A percentile compares a stretch with the other conserved stretches of the same genome.
Conservation (phyloP, 2,888 invertebrate genomes). For the Cosmia trapezina region DNA sequence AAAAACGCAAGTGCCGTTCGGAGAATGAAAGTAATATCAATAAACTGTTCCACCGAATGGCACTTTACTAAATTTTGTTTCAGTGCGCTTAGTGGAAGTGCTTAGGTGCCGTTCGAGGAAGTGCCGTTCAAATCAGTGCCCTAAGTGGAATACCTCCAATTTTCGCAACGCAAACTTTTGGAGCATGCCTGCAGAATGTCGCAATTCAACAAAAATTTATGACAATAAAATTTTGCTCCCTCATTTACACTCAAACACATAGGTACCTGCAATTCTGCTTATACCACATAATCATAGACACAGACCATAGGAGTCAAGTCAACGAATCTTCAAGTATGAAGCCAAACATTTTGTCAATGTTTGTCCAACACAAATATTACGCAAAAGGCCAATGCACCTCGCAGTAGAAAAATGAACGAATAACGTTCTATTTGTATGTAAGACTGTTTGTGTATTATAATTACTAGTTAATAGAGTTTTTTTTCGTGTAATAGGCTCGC, state of each 20-base stretch:
- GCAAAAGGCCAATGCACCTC: slow-evolving; percentile 38
- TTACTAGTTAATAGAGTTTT: slow-evolving; percentile 10
- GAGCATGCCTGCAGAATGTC: background rate
- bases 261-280: background rate
- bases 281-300: background rate
- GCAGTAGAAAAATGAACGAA: slow-evolving; percentile 7
- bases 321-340: slow-evolving; percentile 46
- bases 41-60: no score
- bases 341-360: slow-evolving; percentile 43
- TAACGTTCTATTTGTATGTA: background rate
- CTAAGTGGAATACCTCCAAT: no score
- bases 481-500: slow-evolving; percentile 18
- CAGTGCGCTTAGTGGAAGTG: no score
- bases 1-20: no score
- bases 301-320: slow-evolving; percentile 40
- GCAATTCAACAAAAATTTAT: background rate
- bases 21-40: no score
- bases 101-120: no score
- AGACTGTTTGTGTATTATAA: slow-evolving; percentile 19
- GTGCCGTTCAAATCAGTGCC: no score
- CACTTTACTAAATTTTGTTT: no score
- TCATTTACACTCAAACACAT: background rate
- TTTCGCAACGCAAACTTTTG: background rate
- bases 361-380: slow-evolving; percentile 34
- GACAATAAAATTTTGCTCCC: background rate